Percentiles rank a stretch among this genome's conserved stretches.
Evolutionary conservation across 2,888 invertebrate genomes (phyloP).

Genomic region (Aromia moschata): DNA sequence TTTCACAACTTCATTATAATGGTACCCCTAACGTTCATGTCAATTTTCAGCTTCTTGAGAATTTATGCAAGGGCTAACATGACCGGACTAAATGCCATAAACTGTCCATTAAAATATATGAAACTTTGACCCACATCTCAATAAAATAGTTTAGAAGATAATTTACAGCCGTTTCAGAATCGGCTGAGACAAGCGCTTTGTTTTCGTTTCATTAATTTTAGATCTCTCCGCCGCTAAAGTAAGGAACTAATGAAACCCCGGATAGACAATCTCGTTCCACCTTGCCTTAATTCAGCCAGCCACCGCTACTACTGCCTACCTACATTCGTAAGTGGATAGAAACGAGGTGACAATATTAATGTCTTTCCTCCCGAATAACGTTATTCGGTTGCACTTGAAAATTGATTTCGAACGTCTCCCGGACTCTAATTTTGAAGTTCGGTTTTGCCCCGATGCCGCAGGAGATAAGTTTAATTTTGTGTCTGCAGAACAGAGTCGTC

Average conservation of each 20-base stretch:
- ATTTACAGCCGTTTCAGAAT: no score
- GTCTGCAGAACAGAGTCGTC: conserved; percentile 26
- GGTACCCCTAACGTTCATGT: no score
- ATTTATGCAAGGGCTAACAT: no score
- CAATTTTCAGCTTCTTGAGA: no score
- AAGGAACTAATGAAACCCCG: not conserved
- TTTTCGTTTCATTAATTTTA: not conserved
- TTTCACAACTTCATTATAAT: no score
- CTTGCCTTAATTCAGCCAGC: not conserved
- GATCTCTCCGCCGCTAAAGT: not conserved
- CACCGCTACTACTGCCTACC: no score
- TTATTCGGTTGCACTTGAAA: conserved; percentile 8
- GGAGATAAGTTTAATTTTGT: conserved; percentile 24
- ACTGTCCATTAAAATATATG: no score
- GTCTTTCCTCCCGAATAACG: conserved; percentile 7
- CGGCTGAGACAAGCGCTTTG: not conserved
- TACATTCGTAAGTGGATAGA: conserved; percentile 6
- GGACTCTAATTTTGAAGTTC: conserved; percentile 24
- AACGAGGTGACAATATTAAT: conserved; percentile 22
- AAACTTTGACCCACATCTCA: no score
- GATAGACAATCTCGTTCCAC: not conserved
- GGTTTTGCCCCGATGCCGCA: conserved; percentile 11
- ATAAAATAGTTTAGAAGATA: no score
- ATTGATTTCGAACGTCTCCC: conserved; percentile 28
- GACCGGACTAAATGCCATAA: no score